A percentile compares a stretch with the other conserved stretches of the same genome.
Conservation (phyloP, 2,797 vertebrate genomes). For the Taeniopygia guttata region DNA sequence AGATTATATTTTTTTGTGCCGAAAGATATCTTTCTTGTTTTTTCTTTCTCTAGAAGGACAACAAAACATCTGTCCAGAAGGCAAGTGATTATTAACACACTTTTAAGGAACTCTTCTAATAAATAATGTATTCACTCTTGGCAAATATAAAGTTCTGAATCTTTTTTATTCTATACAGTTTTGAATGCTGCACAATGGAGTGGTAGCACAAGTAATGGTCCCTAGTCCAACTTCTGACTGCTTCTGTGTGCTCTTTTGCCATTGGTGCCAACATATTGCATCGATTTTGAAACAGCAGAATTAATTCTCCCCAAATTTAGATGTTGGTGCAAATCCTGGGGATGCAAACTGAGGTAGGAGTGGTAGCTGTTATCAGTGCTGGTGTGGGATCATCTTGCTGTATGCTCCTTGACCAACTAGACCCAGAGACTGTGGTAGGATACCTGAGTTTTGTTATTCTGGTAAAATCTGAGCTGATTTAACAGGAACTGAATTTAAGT, state of each 20-base stretch:
- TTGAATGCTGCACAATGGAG: not conserved
- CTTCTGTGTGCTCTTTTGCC: not conserved
- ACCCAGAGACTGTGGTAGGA: not conserved
- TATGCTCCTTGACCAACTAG: not conserved
- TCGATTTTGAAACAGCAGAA: not conserved
- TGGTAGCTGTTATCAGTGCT: not conserved
- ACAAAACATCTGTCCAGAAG: not conserved
- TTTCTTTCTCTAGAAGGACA: not conserved
- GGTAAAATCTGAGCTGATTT: not conserved
- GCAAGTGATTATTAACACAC: constrained; percentile 11
- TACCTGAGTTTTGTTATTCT: not conserved
- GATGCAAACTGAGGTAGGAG: not conserved
- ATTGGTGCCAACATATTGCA: not conserved
- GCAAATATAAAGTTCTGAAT: not conserved
- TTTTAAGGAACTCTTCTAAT: constrained; percentile 6
- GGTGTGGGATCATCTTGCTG: not conserved
- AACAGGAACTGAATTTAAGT: not conserved
- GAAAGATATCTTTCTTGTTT: not conserved
- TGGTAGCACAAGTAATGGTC: not conserved
- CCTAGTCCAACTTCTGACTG: not conserved
- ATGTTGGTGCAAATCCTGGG: not conserved
- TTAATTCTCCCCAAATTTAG: not conserved
- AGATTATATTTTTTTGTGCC: not conserved
- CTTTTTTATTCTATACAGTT: not conserved
- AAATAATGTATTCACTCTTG: constrained; percentile 7